Conservation (phyloP, 2,113 vertebrate genomes). For the Salvelinus alpinus region DNA sequence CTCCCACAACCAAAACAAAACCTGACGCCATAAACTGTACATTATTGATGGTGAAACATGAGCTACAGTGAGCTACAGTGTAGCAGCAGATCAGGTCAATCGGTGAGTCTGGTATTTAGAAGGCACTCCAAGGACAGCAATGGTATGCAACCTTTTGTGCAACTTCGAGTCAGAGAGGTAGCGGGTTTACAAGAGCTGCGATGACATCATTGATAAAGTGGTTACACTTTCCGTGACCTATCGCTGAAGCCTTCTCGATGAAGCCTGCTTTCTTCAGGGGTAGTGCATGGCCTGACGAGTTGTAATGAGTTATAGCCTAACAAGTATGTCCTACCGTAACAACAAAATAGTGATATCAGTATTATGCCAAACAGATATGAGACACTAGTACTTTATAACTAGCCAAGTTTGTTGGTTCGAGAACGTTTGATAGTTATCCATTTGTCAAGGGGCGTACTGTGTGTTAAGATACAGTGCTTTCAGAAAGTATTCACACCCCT, state of each 20-base stretch:
- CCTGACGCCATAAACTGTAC: conserved; percentile 12
- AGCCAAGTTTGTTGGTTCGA: no score
- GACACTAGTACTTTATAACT: no score
- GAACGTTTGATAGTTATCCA: no score
- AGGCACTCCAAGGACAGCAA: conserved; percentile 31
- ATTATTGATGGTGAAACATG: conserved; percentile 41
- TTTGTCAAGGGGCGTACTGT: no score
- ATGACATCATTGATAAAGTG: conserved; percentile 35
- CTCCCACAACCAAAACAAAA: conserved; percentile 15
- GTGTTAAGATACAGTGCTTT: no score
- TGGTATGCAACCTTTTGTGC: conserved; percentile 37
- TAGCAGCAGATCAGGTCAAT: conserved; percentile 33
- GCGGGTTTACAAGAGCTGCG: conserved; percentile 27
- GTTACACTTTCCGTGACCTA: conserved; percentile 16
- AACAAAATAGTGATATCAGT: no score
- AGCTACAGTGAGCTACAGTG: conserved; percentile 27
- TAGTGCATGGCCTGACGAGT: no score
- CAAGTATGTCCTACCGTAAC: no score
- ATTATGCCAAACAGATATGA: no score
- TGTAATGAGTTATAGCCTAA: no score
- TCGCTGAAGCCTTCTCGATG: neutral
- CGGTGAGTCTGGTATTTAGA: conserved; percentile 2
- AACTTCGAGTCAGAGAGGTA: conserved; percentile 36
- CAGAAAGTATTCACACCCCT: no score
- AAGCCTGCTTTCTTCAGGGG: no score